Conservation (phyloP, 2,113 vertebrate genomes). For the Pipra filicauda region DNA sequence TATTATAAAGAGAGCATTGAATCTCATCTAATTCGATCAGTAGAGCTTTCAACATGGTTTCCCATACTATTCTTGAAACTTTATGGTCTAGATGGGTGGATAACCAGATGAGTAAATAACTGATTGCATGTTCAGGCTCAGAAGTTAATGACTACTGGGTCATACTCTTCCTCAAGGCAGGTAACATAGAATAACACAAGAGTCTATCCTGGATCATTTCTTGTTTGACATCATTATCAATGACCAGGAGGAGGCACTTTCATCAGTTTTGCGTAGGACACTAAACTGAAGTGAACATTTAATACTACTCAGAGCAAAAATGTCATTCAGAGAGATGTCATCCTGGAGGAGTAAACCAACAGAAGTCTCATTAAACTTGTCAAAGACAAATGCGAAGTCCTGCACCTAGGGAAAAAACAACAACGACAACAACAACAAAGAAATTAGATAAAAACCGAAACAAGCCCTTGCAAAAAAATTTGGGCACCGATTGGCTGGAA, state of each 20-base stretch:
- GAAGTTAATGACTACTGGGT: not conserved
- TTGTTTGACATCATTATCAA: not conserved
- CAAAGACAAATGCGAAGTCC: not conserved
- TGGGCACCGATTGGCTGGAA: not conserved
- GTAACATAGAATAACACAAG: not conserved
- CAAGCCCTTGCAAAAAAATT: not conserved
- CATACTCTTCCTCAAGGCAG: not conserved
- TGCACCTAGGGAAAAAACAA: not conserved
- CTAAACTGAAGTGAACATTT: not conserved
- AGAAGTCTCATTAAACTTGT: not conserved
- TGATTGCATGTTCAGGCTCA: not conserved
- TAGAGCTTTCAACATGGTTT: not conserved
- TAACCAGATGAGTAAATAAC: not conserved
- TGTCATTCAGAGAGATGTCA: not conserved
- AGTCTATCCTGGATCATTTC: not conserved
- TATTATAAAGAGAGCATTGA: not conserved
- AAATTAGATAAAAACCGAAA: not conserved
- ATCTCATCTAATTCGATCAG: not conserved
- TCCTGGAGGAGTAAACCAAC: not conserved
- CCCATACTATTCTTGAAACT: not conserved
- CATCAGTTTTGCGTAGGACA: not conserved
- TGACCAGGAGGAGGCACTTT: not conserved
- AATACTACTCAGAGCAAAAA: not conserved
- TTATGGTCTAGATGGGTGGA: not conserved
- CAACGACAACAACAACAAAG: not conserved